Conservation (phyloP, 2,797 vertebrate species). For the Chelmon rostratus region DNA sequence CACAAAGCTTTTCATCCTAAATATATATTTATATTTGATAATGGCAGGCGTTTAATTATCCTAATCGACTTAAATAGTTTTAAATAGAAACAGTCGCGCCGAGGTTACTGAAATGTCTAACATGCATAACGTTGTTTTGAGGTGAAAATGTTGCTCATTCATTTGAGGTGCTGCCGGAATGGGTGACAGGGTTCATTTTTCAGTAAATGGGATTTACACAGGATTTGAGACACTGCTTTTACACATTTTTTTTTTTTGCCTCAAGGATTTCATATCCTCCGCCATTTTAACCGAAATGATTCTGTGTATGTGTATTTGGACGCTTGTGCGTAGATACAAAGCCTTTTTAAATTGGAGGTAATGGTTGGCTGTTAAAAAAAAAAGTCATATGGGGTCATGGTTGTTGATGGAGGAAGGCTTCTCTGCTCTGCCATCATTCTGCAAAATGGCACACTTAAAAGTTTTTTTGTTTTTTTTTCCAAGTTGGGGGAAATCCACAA, state of each 20-base stretch:
- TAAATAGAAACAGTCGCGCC: slow-evolving; percentile 1
- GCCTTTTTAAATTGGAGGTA: slow-evolving; percentile 43
- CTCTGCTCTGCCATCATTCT: background rate
- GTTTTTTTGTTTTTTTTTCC: background rate
- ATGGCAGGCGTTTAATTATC: slow-evolving; percentile 45
- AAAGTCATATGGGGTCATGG: slow-evolving; percentile 69
- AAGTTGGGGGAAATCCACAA: background rate
- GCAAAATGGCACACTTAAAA: slow-evolving; percentile 17
- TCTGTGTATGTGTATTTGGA: slow-evolving; percentile 56
- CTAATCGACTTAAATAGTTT: slow-evolving; percentile 39
- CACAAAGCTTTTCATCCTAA: slow-evolving; percentile 64
- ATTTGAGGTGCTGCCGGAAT: slow-evolving; percentile 56
- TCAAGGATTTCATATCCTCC: slow-evolving; percentile 75
- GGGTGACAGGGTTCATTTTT: slow-evolving; percentile 61
- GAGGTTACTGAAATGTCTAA: slow-evolving; percentile 1
- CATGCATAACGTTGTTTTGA: slow-evolving; percentile 31
- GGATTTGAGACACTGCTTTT: slow-evolving; percentile 61
- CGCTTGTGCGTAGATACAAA: slow-evolving; percentile 49
- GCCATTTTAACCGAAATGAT: slow-evolving; percentile 85
- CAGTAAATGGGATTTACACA: slow-evolving; percentile 57
- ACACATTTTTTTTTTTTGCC: slow-evolving; percentile 62
- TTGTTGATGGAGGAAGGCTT: slow-evolving; percentile 27
- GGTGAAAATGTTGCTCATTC: slow-evolving; percentile 60
- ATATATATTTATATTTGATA: slow-evolving; percentile 31
- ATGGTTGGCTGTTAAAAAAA: slow-evolving; percentile 62